phyloP scores from a whole-genome alignment of 2,797 vertebrate genomes.

The Coregonus ussuriensis region DNA sequence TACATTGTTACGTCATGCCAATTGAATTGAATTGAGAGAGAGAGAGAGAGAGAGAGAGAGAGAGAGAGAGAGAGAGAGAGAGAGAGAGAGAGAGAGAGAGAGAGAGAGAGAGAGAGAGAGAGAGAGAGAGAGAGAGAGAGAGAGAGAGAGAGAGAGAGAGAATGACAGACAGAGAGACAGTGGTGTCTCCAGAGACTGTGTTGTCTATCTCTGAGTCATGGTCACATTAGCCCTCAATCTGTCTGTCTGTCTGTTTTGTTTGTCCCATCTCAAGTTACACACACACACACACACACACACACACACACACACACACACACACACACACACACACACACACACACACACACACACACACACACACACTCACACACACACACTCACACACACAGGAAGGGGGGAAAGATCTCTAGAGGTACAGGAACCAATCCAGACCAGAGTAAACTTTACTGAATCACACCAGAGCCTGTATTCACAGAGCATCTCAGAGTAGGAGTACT shows the following conservation, averaged over 20 bases:
- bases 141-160: neutral
- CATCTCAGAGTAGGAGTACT: too few species aligned
- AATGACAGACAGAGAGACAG: slow-evolving; percentile 9
- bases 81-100: too few species aligned
- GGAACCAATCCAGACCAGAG: neutral
- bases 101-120: neutral
- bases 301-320: neutral
- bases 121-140: neutral
- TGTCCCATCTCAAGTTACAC: neutral
- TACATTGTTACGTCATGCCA: too few species aligned
- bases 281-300: neutral
- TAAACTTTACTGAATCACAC: too few species aligned
- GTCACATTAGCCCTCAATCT: slow-evolving; percentile 66
- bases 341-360: slow-evolving; percentile 4
- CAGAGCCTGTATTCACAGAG: too few species aligned
- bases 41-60: too few species aligned
- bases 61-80: too few species aligned
- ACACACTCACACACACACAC: neutral
- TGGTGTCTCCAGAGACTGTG: slow-evolving; percentile 35
- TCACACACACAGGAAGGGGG: neutral
- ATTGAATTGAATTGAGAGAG: too few species aligned
- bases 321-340: neutral
- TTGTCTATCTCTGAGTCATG: slow-evolving; percentile 34
- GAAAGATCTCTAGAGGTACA: neutral
- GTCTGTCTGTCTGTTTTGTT: slow-evolving; percentile 28